A percentile compares a stretch with the other conserved stretches of the same genome.
These are phyloP conservation scores for Platysteira castanea DNA, from an alignment of 2,113 vertebrate genomes.

Conservation along the genomic window DNA sequence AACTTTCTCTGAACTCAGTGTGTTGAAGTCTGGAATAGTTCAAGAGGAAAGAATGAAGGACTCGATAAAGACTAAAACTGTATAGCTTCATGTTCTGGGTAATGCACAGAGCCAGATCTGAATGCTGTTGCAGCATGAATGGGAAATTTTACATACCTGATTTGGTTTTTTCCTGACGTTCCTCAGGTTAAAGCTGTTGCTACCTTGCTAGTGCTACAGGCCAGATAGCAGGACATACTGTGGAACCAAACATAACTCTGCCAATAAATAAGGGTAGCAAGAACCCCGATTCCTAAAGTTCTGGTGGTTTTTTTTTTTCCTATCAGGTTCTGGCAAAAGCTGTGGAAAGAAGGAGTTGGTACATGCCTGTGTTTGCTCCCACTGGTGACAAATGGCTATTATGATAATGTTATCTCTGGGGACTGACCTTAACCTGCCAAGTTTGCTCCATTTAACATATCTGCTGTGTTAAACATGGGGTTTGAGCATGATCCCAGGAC, in stretches of 20 bases:
- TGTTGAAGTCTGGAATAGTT: constrained; percentile 30
- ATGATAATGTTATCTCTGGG: constrained; percentile 14
- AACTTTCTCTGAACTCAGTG: constrained; percentile 46
- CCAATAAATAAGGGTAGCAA: background rate
- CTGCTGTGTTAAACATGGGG: background rate
- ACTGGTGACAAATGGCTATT: constrained; percentile 18
- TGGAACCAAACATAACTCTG: background rate
- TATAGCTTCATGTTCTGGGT: background rate
- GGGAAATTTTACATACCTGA: background rate
- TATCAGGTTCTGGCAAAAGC: background rate
- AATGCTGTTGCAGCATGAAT: background rate
- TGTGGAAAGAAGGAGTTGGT: constrained; percentile 6
- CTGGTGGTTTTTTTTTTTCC: background rate
- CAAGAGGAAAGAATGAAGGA: constrained; percentile 19
- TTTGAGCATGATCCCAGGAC: background rate
- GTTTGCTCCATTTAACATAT: background rate
- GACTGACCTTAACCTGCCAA: constrained; percentile 30
- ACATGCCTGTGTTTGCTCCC: background rate
- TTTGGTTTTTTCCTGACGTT: background rate
- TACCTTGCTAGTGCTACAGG: background rate
- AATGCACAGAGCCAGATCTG: background rate
- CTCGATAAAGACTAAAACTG: constrained; percentile 17
- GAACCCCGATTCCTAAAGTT: background rate
- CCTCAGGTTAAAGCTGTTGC: background rate
- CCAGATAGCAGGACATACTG: background rate